Evolutionary conservation across 2,113 vertebrate species (phyloP), one percentile per base, ranked within the genome.

Genomic region (Sardina pilchardus): DNA sequence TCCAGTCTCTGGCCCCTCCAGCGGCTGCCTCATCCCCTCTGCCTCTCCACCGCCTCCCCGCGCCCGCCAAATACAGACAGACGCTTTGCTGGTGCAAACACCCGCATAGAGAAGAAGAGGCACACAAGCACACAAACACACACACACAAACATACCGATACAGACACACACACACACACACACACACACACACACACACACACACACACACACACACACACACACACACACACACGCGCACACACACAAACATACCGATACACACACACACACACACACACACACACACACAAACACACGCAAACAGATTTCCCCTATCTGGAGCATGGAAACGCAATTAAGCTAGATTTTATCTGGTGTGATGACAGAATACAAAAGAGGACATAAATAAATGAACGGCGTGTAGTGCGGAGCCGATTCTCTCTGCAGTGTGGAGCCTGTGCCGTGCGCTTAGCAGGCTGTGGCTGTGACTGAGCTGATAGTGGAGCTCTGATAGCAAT

Each of bases 171-270:
- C 17, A 56, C 24, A 26, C 59, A 24, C 59, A 63, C 88, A 90
- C 86, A 91, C 91, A 90, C 93, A 87, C 82, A 86, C 83, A 84
- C 81, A 85, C 53, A 59, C 53, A 59, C 53, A 56, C 16, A 21
- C 50, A 56, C 50, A 47, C 19, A 56, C 19, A 19, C 50, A 56
- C 56, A 26, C 90, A 90, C 87, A 88, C 86, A 84, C 44, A 53
- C 85, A 88, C 90, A 86, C 84, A 71, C 83, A 88, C 87, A 53
- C 48, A 53, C 48, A 53, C 16, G 3, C 48, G 8, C 24, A 59
- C 63, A 34, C 26, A 30, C 63, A 71, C 88, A 90, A 85, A 91
- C 91, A 90, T 93, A 87, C 83, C 86, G 81, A 84, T 78, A 85
- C 59, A n/a, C 17, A 63, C 59, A 63, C n/a, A 63, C 24, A 26